phyloP scores from a whole-genome alignment of 2,797 vertebrate genomes.

The Hoplostethus atlanticus region DNA sequence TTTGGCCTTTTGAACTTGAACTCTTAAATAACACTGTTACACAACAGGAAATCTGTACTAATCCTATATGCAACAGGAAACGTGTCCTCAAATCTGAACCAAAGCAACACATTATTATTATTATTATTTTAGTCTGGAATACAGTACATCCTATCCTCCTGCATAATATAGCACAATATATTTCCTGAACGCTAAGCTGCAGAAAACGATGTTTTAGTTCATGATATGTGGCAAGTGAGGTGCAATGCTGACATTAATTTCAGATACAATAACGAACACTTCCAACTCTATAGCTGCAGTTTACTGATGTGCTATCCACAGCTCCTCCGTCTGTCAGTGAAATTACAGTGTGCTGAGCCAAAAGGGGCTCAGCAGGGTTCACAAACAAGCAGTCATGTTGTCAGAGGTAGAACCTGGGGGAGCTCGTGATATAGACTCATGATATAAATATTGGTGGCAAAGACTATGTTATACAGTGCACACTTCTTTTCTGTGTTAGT shows the following conservation, averaged over 20 bases:
- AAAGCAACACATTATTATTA: no score
- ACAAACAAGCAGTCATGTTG: slow-evolving; percentile 43
- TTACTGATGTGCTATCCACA: no score
- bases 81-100: neutral
- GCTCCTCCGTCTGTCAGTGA: slow-evolving; percentile 22
- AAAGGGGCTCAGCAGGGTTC: slow-evolving; percentile 41
- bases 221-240: no score
- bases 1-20: slow-evolving; percentile 10
- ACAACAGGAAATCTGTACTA: neutral
- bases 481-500: no score
- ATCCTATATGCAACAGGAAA: neutral
- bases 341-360: slow-evolving; percentile 42
- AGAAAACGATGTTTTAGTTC: no score
- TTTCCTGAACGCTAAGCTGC: no score
- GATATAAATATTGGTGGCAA: slow-evolving; percentile 36
- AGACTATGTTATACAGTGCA: slow-evolving; percentile 37
- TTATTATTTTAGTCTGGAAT: no score
- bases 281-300: no score
- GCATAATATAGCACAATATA: no score
- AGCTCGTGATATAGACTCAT: slow-evolving; percentile 56
- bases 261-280: neutral
- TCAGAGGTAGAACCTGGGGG: slow-evolving; percentile 31
- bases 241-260: neutral
- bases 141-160: no score
- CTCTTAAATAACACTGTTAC: neutral